Conservation (phyloP, 1,140 invertebrate species). For the Trichomalopsis sarcophagae region DNA sequence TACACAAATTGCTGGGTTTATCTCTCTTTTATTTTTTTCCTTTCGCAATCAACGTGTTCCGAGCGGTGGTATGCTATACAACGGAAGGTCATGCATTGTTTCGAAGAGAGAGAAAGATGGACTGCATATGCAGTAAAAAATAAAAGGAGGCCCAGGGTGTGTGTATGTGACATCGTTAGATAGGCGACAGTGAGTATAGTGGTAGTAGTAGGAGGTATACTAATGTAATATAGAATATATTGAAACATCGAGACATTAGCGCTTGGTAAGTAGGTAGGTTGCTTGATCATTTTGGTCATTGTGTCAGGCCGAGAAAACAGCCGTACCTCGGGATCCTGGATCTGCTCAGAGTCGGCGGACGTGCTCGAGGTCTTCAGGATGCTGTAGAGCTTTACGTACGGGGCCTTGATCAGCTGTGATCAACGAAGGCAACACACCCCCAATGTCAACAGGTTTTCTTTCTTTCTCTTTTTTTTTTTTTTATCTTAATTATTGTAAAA, state of each 20-base stretch:
- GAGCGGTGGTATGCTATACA: not conserved
- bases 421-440: slow-evolving; percentile 60
- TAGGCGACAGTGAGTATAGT: not conserved
- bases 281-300: slow-evolving; percentile 26
- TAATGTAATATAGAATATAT: slow-evolving; percentile 33
- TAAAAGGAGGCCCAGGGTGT: slow-evolving; percentile 26
- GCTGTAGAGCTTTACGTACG: slow-evolving; percentile 95
- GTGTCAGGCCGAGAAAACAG: slow-evolving; percentile 46
- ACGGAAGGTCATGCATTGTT: slow-evolving; percentile 40
- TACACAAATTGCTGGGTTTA: slow-evolving; percentile 4
- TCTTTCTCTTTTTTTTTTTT: slow-evolving; percentile 11
- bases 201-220: not conserved
- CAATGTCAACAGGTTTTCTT: slow-evolving; percentile 51
- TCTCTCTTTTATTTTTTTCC: not conserved
- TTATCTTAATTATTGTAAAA: slow-evolving; percentile 19
- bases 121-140: not conserved
- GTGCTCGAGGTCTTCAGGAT: slow-evolving; percentile 94
- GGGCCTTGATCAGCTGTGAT: slow-evolving; percentile 93
- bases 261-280: not conserved
- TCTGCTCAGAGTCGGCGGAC: slow-evolving; percentile 83
- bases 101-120: not conserved
- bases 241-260: slow-evolving; percentile 45
- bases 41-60: not conserved
- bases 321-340: slow-evolving; percentile 74
- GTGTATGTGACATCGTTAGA: slow-evolving; percentile 11